Evolutionary conservation across 2,797 vertebrate species (phyloP), one percentile per base, ranked within the genome.

Genomic region (Triplophysa bombifrons): DNA sequence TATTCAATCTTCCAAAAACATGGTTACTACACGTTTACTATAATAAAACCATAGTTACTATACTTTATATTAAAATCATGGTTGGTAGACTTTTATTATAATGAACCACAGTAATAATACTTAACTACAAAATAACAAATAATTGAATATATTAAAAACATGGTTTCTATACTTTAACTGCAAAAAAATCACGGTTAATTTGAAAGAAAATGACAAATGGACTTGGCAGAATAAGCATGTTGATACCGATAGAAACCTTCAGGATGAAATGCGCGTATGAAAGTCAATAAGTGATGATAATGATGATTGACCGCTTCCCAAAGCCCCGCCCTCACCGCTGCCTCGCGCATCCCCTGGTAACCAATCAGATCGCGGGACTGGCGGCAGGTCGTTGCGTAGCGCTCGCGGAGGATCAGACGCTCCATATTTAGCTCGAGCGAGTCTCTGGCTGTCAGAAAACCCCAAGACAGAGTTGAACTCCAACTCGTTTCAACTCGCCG

Each of bases 351-450:
- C 27, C 20, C 20, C 58, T 65, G 13, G 30, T 34, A 56, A 27
- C 82, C 84, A 85, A 85, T 85, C n/a, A 44, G 74, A 53, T 30
- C n/a, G 6, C 46, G 55, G 41, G 74, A 82, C 84, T 55, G 72
- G 75, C 74, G 13, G 78, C 75, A 78, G 77, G 83, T 91, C 92
- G 89, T 90, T 90, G 50, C 74, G 92, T 92, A 89, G 88, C 89
- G 90, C 91, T 92, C 91, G 91, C 90, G 90, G 84, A 91, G 86
- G 84, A 68, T 77, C 88, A 89, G 91, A 90, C 92, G 92, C 91
- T 90, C 93, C 93, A 94, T 94, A 93, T 94, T 93, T 93, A 94
- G 93, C 88, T 88, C 90, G 80, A 88, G 83, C 87, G 87, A 90
- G 90, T 85, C 56, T 46, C 88, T 89, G 90, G 90, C 89, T 91